A percentile compares a stretch with the other conserved stretches of the same genome.
Conservation (phyloP, 2,113 vertebrate genomes). For the Pachypanchax playfairii region DNA sequence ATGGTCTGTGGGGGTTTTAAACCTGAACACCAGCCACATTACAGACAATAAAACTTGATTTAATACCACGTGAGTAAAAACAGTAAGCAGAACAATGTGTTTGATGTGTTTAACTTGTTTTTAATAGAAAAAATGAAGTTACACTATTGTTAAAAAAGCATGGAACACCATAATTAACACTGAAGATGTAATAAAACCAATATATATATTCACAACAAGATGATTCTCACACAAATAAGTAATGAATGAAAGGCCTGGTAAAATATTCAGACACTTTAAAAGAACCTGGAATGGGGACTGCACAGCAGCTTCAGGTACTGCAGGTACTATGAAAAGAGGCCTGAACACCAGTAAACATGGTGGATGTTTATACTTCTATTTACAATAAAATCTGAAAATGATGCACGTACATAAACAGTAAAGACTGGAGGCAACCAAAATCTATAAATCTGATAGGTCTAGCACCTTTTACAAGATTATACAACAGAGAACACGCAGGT, state of each 20-base stretch:
- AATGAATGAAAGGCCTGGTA: slow-evolving; percentile 23
- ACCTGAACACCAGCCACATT: too few relatives aligned
- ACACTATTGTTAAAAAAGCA: slow-evolving; percentile 69
- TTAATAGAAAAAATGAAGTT: slow-evolving; percentile 63
- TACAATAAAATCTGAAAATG: slow-evolving; percentile 50
- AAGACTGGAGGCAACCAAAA: slow-evolving; percentile 44
- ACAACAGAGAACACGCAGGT: slow-evolving; percentile 29
- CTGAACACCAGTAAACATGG: slow-evolving; percentile 31
- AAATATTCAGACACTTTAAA: slow-evolving; percentile 13
- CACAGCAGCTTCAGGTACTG: slow-evolving; percentile 40
- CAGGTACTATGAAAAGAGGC: slow-evolving; percentile 20
- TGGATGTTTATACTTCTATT: slow-evolving; percentile 51
- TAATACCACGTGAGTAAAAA: not conserved
- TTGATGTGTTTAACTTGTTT: slow-evolving; percentile 35
- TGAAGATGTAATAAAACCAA: slow-evolving; percentile 30
- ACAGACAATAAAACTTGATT: not conserved
- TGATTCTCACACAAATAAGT: slow-evolving; percentile 31
- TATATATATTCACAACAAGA: slow-evolving; percentile 20
- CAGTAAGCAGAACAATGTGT: not conserved
- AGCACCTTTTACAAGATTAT: slow-evolving; percentile 35
- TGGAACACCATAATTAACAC: slow-evolving; percentile 47
- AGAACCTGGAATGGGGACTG: slow-evolving; percentile 34
- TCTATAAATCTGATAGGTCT: slow-evolving; percentile 45
- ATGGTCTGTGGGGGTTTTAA: too few relatives aligned
- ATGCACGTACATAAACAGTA: slow-evolving; percentile 15